A percentile compares a stretch with the other conserved stretches of the same genome.
These are phyloP conservation scores for Eolophus roseicapilla DNA, from an alignment of 2,113 vertebrate species.

Conservation along the genomic window DNA sequence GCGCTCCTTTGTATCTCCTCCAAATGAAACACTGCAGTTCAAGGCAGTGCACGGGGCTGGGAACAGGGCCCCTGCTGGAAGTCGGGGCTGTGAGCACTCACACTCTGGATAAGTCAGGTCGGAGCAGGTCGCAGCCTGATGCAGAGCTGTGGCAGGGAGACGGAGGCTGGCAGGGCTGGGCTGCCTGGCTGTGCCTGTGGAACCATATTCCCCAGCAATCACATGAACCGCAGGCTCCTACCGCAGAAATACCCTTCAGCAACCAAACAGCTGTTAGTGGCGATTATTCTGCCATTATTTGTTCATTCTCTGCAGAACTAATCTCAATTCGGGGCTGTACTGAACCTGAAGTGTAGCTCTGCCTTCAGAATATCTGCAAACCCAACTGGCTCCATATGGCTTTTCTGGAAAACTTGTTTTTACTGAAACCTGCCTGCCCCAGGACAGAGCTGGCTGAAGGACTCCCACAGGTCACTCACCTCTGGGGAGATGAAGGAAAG, in stretches of 20 bases:
- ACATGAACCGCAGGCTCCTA: neutral
- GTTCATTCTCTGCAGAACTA: neutral
- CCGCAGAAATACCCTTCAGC: neutral
- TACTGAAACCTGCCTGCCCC: neutral
- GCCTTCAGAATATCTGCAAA: neutral
- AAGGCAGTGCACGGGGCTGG: neutral
- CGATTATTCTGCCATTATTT: neutral
- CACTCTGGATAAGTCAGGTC: rapidly evolving
- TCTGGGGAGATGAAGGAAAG: neutral
- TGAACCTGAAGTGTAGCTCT: neutral
- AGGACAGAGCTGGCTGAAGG: neutral
- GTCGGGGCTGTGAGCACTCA: neutral
- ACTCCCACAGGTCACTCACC: too few relatives aligned
- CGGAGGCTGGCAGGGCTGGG: rapidly evolving
- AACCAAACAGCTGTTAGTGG: neutral
- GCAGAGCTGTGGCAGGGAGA: neutral
- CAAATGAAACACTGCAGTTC: neutral
- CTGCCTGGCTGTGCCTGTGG: neutral
- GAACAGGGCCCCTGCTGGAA: neutral
- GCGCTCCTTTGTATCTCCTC: too few relatives aligned
- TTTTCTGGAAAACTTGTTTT: neutral
- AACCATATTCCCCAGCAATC: neutral
- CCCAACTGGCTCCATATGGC: neutral
- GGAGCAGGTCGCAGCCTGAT: neutral
- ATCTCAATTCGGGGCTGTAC: neutral